Base-by-base conservation (phyloP, 1,140 invertebrate species). In the Artemia franciscana region DNA sequence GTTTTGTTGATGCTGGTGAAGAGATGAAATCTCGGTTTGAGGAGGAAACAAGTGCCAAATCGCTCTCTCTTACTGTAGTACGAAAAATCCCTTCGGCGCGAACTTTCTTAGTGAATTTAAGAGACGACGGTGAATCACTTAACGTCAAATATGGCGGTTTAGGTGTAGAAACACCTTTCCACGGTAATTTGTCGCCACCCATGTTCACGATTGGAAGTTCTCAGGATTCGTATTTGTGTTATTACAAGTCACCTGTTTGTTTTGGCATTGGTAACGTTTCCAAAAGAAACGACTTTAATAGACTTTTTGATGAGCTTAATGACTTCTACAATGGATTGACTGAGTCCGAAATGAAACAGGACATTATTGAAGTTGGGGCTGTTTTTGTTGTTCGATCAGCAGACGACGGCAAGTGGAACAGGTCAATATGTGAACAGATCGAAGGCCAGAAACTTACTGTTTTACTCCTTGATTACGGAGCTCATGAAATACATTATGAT, bases 321-420 rank as follows among this genome's bases (percentile, higher is more conserved):
- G 39, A 51, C 39, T 51, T 51, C 39, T 51, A 51, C 39, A 12
- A 18, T 51, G 39, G 39, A 12, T 1, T 51, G 12, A 18, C 12
- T 3, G 39, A 51, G 39, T 12, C 12, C 12, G 39, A 51, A 51
- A 51, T 51, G 39, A 18, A 12, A 1, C 39, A 15, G 21, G 12
- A 12, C 12, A 51, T 2, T 60, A 24, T 24, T 18, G 60, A 28
- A 5, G 4, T 23, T 5, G 30, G n/a, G 2, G 78, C 83, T 5
- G 26, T 60, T 4, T 27, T 18, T 18, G 18, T 79, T 23, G 82
- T 80, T n/a, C 76, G 80, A 64, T 84, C 79, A 68, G 72, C 76
- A 0, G 79, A 82, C 23, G 82, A 83, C 65, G 73, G 75, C 23
- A 71, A 76, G 7, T 85, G 79, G 76, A 85, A 85, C 65, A 74